Evolutionary conservation across 2,113 vertebrate genomes (phyloP), one percentile per base, ranked within the genome.

Genomic region (Cyanoliseus patagonus): DNA sequence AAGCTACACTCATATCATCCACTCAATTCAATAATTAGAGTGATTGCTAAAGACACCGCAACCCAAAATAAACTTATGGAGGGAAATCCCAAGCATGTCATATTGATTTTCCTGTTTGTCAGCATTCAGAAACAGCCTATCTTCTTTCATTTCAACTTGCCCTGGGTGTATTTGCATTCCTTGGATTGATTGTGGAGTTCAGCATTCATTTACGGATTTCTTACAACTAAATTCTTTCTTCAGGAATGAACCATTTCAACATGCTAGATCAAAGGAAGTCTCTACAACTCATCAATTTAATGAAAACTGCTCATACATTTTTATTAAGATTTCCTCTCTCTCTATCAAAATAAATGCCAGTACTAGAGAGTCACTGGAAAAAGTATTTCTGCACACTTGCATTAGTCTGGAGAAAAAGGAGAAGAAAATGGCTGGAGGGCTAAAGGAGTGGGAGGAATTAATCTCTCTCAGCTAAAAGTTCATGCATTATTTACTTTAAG

Each of bases 181-280:
- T 96, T 94, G 97, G 94, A 95, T 42, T 83, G 51, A 94, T 39
- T 95, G 81, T 73, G 33, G 31, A 49, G 30, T 37, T 23, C 16
- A 94, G 33, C 31, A 66, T 78, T 97, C 23, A 73, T 79, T 97
- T 97, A 77, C 63, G n/a, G 19, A 88, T 95, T 96, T 95, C 85
- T 94, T 68, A 83, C 24, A 75, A 82, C 70, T 90, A 81, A 96
- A 96, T 19, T 95, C 33, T 78, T 90, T 92, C 81, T 92, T 95
- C n/a, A 77, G 61, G 44, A 96, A 95, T 63, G 18, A 88, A 92
- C 42, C 67, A 39, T 87, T 97, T 94, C 69, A 90, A 7, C 51
- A 17, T 23, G 62, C 22, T 68, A 51, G 85, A 94, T 86, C 46
- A 73, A 96, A 96, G 42, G 41, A 96, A 92, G 18, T 11, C 20